Conservation (phyloP, 2,888 invertebrate genomes). For the Catocala fraxini region DNA sequence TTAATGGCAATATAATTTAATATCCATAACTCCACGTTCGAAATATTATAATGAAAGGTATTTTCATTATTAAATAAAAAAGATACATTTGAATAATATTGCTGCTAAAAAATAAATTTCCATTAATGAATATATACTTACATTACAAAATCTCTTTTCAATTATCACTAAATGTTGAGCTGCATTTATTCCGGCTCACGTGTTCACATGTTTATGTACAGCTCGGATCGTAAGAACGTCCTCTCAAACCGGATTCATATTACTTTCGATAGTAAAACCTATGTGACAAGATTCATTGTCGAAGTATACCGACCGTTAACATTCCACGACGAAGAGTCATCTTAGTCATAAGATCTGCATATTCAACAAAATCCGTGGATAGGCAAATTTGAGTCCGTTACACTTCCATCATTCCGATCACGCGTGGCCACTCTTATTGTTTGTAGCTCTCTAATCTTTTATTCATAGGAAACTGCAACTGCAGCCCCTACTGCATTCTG, state of each 20-base stretch:
- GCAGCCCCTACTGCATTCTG: constrained; percentile 53
- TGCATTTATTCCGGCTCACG: constrained; percentile 32
- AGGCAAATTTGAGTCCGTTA: constrained; percentile 77
- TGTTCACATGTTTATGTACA: constrained; percentile 28
- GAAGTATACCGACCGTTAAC: constrained; percentile 81
- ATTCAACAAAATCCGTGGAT: constrained; percentile 78
- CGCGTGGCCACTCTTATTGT: constrained; percentile 64
- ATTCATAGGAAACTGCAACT: constrained; percentile 69
- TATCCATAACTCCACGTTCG: too few relatives aligned
- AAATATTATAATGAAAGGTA: too few relatives aligned
- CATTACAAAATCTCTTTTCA: not conserved
- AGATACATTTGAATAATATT: too few relatives aligned
- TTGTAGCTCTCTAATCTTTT: constrained; percentile 61
- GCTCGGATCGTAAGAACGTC: constrained; percentile 59
- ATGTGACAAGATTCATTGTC: constrained; percentile 64
- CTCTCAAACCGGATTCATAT: constrained; percentile 63
- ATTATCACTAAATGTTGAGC: constrained; percentile 15
- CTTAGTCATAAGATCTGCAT: constrained; percentile 77
- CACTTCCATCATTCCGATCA: constrained; percentile 68
- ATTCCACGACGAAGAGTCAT: constrained; percentile 78
- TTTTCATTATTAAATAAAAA: too few relatives aligned
- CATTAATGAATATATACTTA: not conserved
- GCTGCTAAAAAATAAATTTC: not conserved
- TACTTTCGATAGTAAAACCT: constrained; percentile 64
- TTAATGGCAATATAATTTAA: too few relatives aligned